phyloP scores from a whole-genome alignment of 2,113 vertebrate genomes.

The Daphoenositta chrysoptera region DNA sequence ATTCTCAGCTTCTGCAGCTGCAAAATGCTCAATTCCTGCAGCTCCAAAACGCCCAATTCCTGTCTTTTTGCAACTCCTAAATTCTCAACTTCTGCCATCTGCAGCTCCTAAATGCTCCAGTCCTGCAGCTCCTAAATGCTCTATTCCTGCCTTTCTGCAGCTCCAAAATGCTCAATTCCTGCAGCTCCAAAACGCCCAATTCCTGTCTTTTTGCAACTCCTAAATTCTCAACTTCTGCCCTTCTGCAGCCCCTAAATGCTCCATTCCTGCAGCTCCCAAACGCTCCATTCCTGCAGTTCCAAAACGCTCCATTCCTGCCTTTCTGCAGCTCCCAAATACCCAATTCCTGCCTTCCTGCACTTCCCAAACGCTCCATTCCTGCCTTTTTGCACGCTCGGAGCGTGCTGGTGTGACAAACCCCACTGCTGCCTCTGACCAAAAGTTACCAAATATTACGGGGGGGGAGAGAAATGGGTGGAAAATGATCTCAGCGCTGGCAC shows the following conservation, averaged over 20 bases:
- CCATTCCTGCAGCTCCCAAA: too few species aligned
- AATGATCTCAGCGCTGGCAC: constrained; percentile 69
- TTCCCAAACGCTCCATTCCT: neutral
- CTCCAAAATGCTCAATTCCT: neutral
- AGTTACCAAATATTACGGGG: constrained; percentile 55
- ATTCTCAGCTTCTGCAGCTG: neutral
- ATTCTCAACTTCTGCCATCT: neutral
- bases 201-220: neutral
- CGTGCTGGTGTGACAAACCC: neutral
- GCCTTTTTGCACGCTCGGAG: neutral
- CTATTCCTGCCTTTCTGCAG: neutral
- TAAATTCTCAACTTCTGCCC: neutral
- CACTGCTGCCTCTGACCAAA: constrained; percentile 60
- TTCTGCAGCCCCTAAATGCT: neutral
- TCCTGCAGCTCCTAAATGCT: neutral
- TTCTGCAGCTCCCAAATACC: neutral
- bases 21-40: neutral
- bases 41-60: too few species aligned
- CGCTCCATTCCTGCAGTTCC: neutral
- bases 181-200: neutral
- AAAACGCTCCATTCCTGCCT: neutral
- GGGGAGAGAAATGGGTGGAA: constrained; percentile 31
- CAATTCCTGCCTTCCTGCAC: neutral
- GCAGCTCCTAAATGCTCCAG: neutral
- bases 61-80: neutral